Evolutionary conservation across 2,888 invertebrate species (phyloP).

Genomic region (Brachyptera risi): DNA sequence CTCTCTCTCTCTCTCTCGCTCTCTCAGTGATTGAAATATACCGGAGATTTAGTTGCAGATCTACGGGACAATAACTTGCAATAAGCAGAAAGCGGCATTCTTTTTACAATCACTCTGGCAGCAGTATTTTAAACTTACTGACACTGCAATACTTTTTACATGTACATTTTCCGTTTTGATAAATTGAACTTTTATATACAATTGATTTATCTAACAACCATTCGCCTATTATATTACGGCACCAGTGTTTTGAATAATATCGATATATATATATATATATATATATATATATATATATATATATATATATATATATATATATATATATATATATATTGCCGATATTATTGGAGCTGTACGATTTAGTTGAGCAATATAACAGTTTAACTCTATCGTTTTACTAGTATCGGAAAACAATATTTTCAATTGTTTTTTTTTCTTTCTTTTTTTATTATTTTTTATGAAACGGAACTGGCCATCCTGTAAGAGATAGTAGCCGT

Average conservation of each 20-base stretch:
- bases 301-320: no score
- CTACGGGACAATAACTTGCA: no score
- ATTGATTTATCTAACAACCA: constrained; percentile 13
- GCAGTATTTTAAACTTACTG: constrained; percentile 18
- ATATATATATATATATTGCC: no score
- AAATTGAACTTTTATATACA: constrained; percentile 19
- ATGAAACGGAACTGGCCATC: constrained; percentile 36
- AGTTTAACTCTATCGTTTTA: constrained; percentile 30
- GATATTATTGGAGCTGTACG: constrained; percentile 21
- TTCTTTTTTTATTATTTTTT: constrained; percentile 16
- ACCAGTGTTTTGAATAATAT: constrained; percentile 14
- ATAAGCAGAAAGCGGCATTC: not conserved
- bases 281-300: no score
- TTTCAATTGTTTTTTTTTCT: constrained; percentile 29
- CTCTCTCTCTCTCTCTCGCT: no score
- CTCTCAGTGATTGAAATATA: no score
- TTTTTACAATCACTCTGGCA: no score
- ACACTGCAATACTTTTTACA: constrained; percentile 8
- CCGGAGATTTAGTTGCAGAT: no score
- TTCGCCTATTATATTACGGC: not conserved
- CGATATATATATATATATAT: constrained; percentile 11
- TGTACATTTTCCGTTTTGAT: constrained; percentile 20
- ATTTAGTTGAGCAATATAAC: constrained; percentile 27
- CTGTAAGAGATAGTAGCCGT: constrained; percentile 34
- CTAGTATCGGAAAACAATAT: constrained; percentile 32